A percentile compares a stretch with the other conserved stretches of the same genome.
Evolutionary conservation across 1,140 invertebrate genomes (phyloP).

Genomic region (Tenebrio molitor): DNA sequence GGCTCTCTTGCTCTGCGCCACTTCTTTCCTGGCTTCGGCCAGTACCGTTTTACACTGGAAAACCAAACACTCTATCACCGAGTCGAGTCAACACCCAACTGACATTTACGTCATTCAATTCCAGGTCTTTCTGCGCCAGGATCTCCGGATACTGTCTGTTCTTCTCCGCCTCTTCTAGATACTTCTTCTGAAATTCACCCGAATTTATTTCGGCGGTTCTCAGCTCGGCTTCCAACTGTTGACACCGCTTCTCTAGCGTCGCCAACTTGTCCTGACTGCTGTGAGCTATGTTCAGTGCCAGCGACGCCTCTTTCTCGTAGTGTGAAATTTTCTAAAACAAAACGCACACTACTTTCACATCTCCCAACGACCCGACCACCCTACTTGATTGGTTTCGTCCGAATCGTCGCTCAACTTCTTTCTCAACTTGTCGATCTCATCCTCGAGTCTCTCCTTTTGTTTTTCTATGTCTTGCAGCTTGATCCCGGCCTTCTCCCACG

Average conservation of each 20-base stretch:
- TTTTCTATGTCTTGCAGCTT: slow-evolving; percentile 62
- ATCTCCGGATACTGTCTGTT: slow-evolving; percentile 70
- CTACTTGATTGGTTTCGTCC: slow-evolving; percentile 58
- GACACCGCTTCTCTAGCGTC: slow-evolving; percentile 61
- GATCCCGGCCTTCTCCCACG: slow-evolving; percentile 66
- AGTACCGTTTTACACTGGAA: slow-evolving; percentile 63
- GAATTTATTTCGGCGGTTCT: slow-evolving; percentile 68
- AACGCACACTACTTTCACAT: slow-evolving; percentile 18
- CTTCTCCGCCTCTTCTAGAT: slow-evolving; percentile 68
- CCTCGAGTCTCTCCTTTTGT: slow-evolving; percentile 55
- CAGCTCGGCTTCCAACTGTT: slow-evolving; percentile 59
- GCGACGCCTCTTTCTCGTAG: slow-evolving; percentile 76
- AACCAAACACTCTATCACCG: slow-evolving; percentile 14
- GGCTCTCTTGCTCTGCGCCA: slow-evolving; percentile 69
- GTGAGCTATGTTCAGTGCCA: slow-evolving; percentile 75
- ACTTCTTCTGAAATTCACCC: slow-evolving; percentile 67
- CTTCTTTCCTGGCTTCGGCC: slow-evolving; percentile 65
- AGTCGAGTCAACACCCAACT: too few relatives aligned
- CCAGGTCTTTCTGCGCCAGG: slow-evolving; percentile 68
- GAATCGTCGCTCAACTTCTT: slow-evolving; percentile 60
- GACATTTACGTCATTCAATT: slow-evolving; percentile 69
- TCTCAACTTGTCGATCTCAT: slow-evolving; percentile 55
- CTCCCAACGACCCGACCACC: not conserved
- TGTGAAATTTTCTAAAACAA: slow-evolving; percentile 72
- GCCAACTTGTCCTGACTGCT: slow-evolving; percentile 76